Base-by-base conservation (phyloP, 2,888 invertebrate species). In the Noctuana brunneofusca region DNA sequence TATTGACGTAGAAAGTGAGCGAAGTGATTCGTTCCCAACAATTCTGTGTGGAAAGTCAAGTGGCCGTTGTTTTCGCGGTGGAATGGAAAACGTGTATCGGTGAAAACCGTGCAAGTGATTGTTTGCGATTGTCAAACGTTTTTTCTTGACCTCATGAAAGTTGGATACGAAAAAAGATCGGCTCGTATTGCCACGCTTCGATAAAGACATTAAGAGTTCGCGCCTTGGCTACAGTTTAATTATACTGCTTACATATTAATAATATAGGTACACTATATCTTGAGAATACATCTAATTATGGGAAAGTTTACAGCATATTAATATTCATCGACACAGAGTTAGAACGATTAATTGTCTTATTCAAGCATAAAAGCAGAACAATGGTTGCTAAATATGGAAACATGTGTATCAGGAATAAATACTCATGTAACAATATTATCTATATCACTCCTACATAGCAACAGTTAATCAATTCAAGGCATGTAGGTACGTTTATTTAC, bases 1-100 rank as follows among this genome's bases (percentile, higher is more conserved):
- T 73, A 77, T 74, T 71, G 75, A 75, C 71, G 68, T 75, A 78
- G 80, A 80, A 81, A 86, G 88, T 81, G 82, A 81, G 88, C 81
- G 83, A 81, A 74, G 73, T 71, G 66, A 71, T 71, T 66, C 65
- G 78, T 83, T 84, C 80, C 71, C 83, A 83, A 75, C 80, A 68
- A 76, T 83, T 79, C 80, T 79, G 72, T 75, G 80, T 82, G 86
- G 86, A 86, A 84, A 84, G 81, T 78, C 69, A 73, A 75, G 70
- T 68, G 68, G 68, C 63, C 67, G 69, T 69, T 64, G 72, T 63
- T 63, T 63, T 57, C 63, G 57, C 57, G 57, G 70, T 66, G 69
- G 69, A 71, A 69, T 75, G 76, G 81, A 80, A 86, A 86, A 83
- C 75, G 75, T 78, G 78, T 50, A 50, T 77, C 64, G 78, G 79